phyloP scores from a whole-genome alignment of 2,888 invertebrate species.

The Blera fallax region DNA sequence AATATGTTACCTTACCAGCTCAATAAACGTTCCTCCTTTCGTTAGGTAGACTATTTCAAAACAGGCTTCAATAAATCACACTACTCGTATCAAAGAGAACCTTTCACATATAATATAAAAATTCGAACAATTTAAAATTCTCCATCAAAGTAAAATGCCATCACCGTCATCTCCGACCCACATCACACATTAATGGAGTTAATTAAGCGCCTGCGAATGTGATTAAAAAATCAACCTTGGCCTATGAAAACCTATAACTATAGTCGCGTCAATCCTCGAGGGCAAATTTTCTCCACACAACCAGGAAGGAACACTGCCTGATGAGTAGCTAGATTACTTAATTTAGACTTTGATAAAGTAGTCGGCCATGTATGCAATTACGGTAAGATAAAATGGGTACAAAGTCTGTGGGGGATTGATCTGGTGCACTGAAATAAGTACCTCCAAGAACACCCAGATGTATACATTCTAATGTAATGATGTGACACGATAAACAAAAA shows the following conservation, averaged over 20 bases:
- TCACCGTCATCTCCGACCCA: slow-evolving; percentile 33
- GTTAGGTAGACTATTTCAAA: neutral
- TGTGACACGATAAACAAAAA: neutral
- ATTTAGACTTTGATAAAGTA: slow-evolving; percentile 24
- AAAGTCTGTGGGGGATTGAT: slow-evolving; percentile 18
- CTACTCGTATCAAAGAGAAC: neutral
- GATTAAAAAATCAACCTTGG: slow-evolving; percentile 66
- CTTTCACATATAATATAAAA: slow-evolving; percentile 1
- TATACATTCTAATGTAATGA: neutral
- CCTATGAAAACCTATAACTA: slow-evolving; percentile 37
- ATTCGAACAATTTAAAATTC: slow-evolving; percentile 18
- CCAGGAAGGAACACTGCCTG: slow-evolving; percentile 46
- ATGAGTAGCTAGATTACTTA: slow-evolving; percentile 37
- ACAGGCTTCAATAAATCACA: neutral
- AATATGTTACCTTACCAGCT: neutral
- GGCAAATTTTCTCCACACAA: slow-evolving; percentile 32
- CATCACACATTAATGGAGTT: slow-evolving; percentile 48
- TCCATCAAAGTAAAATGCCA: slow-evolving; percentile 21
- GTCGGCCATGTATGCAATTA: slow-evolving; percentile 29
- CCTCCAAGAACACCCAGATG: slow-evolving; percentile 37
- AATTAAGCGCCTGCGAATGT: slow-evolving; percentile 61
- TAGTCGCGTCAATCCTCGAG: slow-evolving; percentile 9
- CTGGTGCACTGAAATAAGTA: neutral
- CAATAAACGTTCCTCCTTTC: neutral
- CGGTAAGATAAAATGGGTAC: slow-evolving; percentile 33